Conservation (phyloP, 2,113 vertebrate genomes). For the Daphoenositta chrysoptera region DNA sequence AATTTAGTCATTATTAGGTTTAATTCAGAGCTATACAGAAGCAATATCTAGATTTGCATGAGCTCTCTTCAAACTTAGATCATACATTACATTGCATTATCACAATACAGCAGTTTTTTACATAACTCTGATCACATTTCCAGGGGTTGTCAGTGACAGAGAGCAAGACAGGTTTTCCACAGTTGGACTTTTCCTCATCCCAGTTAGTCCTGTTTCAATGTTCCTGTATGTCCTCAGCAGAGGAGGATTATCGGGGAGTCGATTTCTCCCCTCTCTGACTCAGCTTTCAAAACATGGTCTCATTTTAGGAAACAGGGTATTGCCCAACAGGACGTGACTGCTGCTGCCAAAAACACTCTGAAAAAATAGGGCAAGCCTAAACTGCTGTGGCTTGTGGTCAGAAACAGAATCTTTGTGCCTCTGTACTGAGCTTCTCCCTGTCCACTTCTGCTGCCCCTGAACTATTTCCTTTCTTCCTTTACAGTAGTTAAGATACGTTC, state of each 20-base stretch:
- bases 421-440: neutral
- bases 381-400: neutral
- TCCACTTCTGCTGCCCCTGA: neutral
- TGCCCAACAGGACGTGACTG: neutral
- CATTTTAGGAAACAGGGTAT: neutral
- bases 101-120: neutral
- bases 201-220: neutral
- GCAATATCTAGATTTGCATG: neutral
- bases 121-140: neutral
- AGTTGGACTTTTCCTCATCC: neutral
- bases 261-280: neutral
- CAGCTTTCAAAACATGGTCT: neutral
- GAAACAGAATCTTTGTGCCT: neutral
- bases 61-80: neutral
- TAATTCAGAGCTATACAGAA: neutral
- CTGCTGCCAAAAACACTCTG: neutral
- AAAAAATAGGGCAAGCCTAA: neutral
- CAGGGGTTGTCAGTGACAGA: neutral
- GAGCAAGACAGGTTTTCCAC: neutral
- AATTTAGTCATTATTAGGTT: neutral
- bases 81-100: neutral
- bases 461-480: constrained; percentile 23
- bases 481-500: neutral
- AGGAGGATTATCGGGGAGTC: neutral
- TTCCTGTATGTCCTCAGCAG: neutral